A percentile compares a stretch with the other conserved stretches of the same genome.
These are phyloP conservation scores for Emydura subglobosa DNA, from an alignment of 2,113 vertebrate genomes.

Conservation along the genomic window DNA sequence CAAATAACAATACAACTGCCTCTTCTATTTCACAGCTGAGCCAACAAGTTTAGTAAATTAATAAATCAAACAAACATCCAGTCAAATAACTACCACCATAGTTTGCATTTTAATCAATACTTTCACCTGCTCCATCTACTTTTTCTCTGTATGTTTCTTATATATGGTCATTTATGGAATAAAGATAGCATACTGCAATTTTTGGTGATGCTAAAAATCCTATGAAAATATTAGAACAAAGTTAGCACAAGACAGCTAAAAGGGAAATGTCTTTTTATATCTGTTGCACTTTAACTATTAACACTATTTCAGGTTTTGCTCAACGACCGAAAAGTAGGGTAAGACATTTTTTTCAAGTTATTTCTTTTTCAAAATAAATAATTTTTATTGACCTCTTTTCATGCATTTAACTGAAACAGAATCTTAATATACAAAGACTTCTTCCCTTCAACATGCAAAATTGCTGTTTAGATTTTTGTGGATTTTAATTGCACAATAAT, in stretches of 20 bases:
- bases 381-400: slow-evolving; percentile 31
- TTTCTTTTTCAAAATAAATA: slow-evolving; percentile 3
- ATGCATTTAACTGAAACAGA: not conserved
- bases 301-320: slow-evolving; percentile 14
- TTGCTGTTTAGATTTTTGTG: slow-evolving; percentile 46
- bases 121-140: not conserved
- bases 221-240: slow-evolving; percentile 19
- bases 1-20: not conserved
- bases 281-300: not conserved
- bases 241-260: not conserved
- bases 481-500: slow-evolving; percentile 76
- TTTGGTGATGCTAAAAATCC: not conserved
- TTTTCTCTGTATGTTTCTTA: slow-evolving; percentile 25
- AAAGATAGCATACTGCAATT: slow-evolving; percentile 18
- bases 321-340: slow-evolving; percentile 8
- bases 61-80: slow-evolving; percentile 9
- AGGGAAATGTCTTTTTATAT: not conserved
- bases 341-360: slow-evolving; percentile 23
- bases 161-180: not conserved
- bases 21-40: not conserved
- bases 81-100: slow-evolving; percentile 25
- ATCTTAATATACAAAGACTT: slow-evolving; percentile 33
- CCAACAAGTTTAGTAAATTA: slow-evolving; percentile 29
- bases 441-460: slow-evolving; percentile 35
- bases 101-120: slow-evolving; percentile 16